Evolutionary conservation across 2,888 invertebrate species (phyloP).

Genomic region (Chloroclysta siterata): DNA sequence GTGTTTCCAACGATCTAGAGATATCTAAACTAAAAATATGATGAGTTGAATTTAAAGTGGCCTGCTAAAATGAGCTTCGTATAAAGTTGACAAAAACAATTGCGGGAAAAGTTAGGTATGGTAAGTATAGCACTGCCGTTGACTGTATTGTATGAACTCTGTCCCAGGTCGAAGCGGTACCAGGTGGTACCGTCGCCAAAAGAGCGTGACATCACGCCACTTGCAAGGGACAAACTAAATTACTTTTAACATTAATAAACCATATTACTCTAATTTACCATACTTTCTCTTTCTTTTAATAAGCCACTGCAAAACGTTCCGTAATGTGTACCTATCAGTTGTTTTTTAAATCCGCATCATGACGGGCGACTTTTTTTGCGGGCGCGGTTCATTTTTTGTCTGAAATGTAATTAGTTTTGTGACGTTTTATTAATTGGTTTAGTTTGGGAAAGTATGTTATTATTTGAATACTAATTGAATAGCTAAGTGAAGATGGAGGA

Average conservation of each 20-base stretch:
- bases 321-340: constrained; percentile 76
- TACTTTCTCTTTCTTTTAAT: constrained; percentile 82
- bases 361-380: constrained; percentile 71
- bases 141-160: constrained; percentile 8
- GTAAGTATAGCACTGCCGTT: not conserved
- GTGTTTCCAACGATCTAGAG: no score
- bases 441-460: constrained; percentile 34
- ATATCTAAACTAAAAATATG: no score
- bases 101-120: not conserved
- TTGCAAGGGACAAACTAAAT: constrained; percentile 67
- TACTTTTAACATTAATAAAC: constrained; percentile 82
- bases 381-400: constrained; percentile 46
- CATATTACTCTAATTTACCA: constrained; percentile 82
- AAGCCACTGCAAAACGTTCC: constrained; percentile 74
- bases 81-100: constrained; percentile 3
- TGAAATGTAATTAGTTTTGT: constrained; percentile 49
- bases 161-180: constrained; percentile 47
- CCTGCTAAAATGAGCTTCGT: no score
- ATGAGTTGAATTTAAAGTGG: no score
- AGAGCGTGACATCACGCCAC: constrained; percentile 70
- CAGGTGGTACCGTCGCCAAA: constrained; percentile 51
- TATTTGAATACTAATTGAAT: constrained; percentile 18
- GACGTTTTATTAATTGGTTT: constrained; percentile 45
- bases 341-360: constrained; percentile 78
- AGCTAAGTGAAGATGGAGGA: constrained; percentile 56